Evolutionary conservation across 2,888 invertebrate species (phyloP).

Genomic region (Ctena decussata): DNA sequence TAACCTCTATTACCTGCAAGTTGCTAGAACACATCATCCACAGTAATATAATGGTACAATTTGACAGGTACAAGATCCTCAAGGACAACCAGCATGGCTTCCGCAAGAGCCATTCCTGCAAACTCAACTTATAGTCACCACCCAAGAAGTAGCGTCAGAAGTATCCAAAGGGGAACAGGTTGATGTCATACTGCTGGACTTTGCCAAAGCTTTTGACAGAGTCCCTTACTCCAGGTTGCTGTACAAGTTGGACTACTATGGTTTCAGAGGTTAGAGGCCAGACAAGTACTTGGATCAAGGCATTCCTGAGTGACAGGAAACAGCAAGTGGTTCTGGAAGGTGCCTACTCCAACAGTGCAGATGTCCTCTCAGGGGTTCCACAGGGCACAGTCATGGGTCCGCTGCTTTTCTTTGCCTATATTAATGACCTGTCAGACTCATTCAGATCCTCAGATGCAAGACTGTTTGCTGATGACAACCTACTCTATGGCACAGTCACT

Average conservation of each 20-base stretch:
- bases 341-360: background rate
- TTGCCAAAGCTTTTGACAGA: background rate
- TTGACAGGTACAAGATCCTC: background rate
- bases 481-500: too few species aligned
- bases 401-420: background rate
- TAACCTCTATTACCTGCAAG: background rate
- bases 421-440: background rate
- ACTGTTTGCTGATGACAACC: too few species aligned
- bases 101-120: background rate
- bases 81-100: background rate
- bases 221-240: background rate
- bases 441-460: background rate
- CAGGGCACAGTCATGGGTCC: background rate
- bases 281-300: background rate
- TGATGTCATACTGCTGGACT: background rate
- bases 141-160: background rate
- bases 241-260: background rate
- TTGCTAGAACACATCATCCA: slow-evolving; percentile 13
- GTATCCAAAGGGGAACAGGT: background rate
- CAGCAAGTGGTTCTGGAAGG: background rate
- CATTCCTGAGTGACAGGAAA: background rate
- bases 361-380: background rate
- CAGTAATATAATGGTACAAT: background rate
- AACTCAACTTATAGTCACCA: background rate
- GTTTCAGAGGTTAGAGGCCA: background rate